Evolutionary conservation across 2,888 invertebrate species (phyloP).

Genomic region (Drosophila helvetica): DNA sequence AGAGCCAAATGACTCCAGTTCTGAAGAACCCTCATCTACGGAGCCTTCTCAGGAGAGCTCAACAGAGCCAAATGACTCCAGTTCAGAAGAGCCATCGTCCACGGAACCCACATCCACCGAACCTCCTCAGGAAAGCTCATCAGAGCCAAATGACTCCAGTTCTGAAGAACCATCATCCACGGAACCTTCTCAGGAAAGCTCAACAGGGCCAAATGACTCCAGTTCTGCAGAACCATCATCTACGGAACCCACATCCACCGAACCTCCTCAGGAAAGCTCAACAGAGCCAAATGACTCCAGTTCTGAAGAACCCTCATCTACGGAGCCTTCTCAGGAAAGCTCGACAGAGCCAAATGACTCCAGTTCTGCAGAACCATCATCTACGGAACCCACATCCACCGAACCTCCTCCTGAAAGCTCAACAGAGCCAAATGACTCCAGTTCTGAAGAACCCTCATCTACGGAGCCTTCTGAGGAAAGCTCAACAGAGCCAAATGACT

Average conservation of each 20-base stretch:
- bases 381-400: not conserved
- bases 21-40: not conserved
- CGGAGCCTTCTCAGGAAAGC: not conserved
- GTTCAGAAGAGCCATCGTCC: too few relatives aligned
- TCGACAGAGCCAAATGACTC: not conserved
- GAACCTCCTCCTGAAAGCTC: not conserved
- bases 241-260: not conserved
- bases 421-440: not conserved
- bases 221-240: conserved; percentile 5
- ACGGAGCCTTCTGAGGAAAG: conserved; percentile 6
- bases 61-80: too few relatives aligned
- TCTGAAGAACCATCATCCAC: not conserved
- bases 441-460: conserved; percentile 10
- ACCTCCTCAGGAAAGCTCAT: not conserved
- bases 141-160: not conserved
- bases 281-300: not conserved
- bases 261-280: not conserved
- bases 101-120: not conserved
- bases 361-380: not conserved
- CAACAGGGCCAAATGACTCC: not conserved
- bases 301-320: not conserved
- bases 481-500: not conserved
- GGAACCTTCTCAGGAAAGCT: not conserved
- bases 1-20: not conserved
- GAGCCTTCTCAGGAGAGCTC: not conserved